Evolutionary conservation across 2,113 vertebrate species (phyloP), one percentile per base, ranked within the genome.

Genomic region (Synchiropus splendidus): DNA sequence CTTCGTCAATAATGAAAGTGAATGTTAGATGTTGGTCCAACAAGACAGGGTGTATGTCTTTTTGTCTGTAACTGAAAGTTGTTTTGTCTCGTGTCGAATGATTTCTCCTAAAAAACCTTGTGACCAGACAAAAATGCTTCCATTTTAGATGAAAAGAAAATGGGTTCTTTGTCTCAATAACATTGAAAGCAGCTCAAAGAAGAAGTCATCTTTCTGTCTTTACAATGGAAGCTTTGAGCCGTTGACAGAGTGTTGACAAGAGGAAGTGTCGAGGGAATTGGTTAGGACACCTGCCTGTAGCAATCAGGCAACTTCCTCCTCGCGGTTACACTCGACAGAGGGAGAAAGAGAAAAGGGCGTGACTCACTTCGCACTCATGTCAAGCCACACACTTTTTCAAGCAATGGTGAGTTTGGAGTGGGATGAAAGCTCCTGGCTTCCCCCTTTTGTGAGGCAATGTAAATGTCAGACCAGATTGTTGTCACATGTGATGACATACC

Each of bases 251-350:
- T 57, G 65, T 70, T 55, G 67, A 64, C 66, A 74, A 64, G 72
- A 71, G 76, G 80, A 81, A 83, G 76, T 75, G 70, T 54, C 14
- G 48, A 42, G 54, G 50, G 75, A 33, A 57, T 64, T 58, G 57
- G 66, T 67, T 67, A 48, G 71, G 73, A 76, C 80, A 81, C 74
- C 80, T 80, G 78, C 62, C 70, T 83, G 79, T 62, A 73, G 78
- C 72, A 81, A 81, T 51, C 41, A 39, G 43, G 53, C 51, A 52
- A 77, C 71, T 80, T 79, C 78, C 77, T 52, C 65, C 64, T 59
- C 32, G 2, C 36, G 10, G 27, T 74, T 67, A 42, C 58, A 64
- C 36, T 43, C 2, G 64, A 69, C 53, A 39, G 38, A 55, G 16
- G 38, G n/a, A 34, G 8, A 36, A 13, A 36, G 12, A 32, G 16